phyloP scores from a whole-genome alignment of 2,888 invertebrate species.

The Meliscaeva auricollis region DNA sequence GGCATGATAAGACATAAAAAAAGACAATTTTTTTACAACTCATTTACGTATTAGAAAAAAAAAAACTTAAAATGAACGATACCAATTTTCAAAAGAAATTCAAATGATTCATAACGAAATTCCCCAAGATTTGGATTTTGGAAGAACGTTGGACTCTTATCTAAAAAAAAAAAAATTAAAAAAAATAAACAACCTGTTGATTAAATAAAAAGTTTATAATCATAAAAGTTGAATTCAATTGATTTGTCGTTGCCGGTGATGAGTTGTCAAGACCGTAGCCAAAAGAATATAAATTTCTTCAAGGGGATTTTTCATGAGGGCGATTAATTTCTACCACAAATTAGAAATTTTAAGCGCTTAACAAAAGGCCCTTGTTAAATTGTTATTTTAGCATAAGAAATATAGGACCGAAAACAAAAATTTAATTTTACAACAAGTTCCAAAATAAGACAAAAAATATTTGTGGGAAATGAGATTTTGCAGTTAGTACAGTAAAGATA shows the following conservation, averaged over 20 bases:
- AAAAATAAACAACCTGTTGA: conserved; percentile 67
- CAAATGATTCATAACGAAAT: conserved; percentile 57
- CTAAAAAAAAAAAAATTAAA: conserved; percentile 24
- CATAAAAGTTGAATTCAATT: conserved; percentile 53
- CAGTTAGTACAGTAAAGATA: no score
- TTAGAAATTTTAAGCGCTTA: no score
- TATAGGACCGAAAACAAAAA: no score
- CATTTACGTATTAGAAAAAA: neutral
- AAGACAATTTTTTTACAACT: conserved; percentile 14
- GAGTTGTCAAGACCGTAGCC: no score
- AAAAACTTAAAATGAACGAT: neutral
- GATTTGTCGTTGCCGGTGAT: conserved; percentile 37
- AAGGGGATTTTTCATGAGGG: no score
- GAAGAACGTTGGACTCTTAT: conserved; percentile 27
- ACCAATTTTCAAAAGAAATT: conserved; percentile 53
- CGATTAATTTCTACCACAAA: no score
- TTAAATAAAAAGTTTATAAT: conserved; percentile 13
- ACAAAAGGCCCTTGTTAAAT: no score
- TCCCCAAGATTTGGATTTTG: conserved; percentile 25
- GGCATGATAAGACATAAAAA: neutral
- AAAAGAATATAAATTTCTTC: no score
- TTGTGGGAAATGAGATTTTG: no score
- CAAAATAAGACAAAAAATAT: no score
- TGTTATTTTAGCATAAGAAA: no score
- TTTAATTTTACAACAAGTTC: no score